Evolutionary conservation across 2,888 invertebrate genomes (phyloP).

Genomic region (Epirrhoe alternata): DNA sequence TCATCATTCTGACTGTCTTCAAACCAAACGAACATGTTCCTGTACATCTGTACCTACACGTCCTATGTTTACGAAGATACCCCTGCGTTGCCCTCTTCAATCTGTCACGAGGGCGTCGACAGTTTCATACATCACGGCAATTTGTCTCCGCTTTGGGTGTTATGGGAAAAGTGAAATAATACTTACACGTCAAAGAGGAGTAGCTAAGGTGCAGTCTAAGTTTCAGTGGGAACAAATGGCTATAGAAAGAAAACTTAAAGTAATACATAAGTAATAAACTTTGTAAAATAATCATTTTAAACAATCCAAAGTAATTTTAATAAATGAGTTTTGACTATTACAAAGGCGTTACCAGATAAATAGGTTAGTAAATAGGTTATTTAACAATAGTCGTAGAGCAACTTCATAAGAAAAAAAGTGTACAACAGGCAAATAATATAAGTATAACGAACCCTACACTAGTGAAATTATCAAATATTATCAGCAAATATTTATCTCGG

Average conservation of each 20-base stretch:
- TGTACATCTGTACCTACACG: conserved; percentile 12
- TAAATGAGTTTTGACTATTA: too few relatives aligned
- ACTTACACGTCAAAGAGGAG: not conserved
- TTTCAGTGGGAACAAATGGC: not conserved
- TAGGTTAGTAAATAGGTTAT: too few relatives aligned
- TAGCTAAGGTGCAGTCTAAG: not conserved
- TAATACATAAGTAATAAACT: too few relatives aligned
- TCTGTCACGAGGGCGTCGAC: conserved; percentile 23
- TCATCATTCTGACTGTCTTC: not conserved
- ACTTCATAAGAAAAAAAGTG: too few relatives aligned
- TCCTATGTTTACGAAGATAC: conserved; percentile 20
- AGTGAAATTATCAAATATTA: too few relatives aligned
- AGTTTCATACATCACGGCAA: conserved; percentile 24
- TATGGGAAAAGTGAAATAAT: conserved; percentile 1
- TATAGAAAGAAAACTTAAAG: not conserved
- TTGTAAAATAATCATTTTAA: too few relatives aligned
- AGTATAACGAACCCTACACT: too few relatives aligned
- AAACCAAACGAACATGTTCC: not conserved
- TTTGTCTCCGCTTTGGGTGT: conserved; percentile 24
- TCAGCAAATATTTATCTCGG: too few relatives aligned
- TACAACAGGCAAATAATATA: too few relatives aligned
- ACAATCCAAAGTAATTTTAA: too few relatives aligned
- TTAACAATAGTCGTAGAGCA: too few relatives aligned
- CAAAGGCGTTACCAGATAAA: too few relatives aligned
- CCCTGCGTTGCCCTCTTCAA: conserved; percentile 18